These are phyloP conservation scores for Limosa lapponica DNA, from an alignment of 2,797 vertebrate genomes.

Conservation along the genomic window DNA sequence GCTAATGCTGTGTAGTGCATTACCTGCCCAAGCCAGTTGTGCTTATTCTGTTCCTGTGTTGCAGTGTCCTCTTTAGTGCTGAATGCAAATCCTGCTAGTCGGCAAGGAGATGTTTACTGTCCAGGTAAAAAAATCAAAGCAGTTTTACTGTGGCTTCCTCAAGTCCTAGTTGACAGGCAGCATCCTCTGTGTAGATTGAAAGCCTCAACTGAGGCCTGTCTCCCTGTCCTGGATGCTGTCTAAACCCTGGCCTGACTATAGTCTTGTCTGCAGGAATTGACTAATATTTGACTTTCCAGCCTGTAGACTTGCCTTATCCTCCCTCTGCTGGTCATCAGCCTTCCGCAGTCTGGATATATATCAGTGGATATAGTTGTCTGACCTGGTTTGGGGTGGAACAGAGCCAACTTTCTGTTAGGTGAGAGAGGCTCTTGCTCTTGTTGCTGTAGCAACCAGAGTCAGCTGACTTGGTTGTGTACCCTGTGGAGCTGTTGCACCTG, in stretches of 20 bases:
- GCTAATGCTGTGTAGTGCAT: rapidly evolving
- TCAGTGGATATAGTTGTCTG: too few relatives aligned
- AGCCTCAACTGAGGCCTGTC: neutral
- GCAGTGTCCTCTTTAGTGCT: neutral
- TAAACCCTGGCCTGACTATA: neutral
- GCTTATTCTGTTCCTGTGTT: neutral
- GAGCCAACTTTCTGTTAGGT: too few relatives aligned
- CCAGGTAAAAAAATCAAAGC: neutral
- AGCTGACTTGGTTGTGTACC: too few relatives aligned
- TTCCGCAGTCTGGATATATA: neutral
- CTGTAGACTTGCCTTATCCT: neutral
- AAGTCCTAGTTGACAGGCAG: neutral
- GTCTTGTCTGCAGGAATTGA: neutral
- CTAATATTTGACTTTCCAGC: neutral
- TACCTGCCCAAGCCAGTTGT: neutral
- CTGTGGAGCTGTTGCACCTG: too few relatives aligned
- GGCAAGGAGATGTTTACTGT: neutral
- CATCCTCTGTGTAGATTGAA: neutral
- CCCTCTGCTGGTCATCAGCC: neutral
- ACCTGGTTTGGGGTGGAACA: too few relatives aligned
- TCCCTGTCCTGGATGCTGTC: neutral
- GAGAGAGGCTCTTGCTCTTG: too few relatives aligned
- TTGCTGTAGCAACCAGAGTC: too few relatives aligned
- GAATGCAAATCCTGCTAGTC: neutral
- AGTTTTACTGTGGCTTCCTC: neutral